These are phyloP conservation scores for Vanessa tameamea DNA, from an alignment of 1,140 invertebrate genomes.

Conservation along the genomic window DNA sequence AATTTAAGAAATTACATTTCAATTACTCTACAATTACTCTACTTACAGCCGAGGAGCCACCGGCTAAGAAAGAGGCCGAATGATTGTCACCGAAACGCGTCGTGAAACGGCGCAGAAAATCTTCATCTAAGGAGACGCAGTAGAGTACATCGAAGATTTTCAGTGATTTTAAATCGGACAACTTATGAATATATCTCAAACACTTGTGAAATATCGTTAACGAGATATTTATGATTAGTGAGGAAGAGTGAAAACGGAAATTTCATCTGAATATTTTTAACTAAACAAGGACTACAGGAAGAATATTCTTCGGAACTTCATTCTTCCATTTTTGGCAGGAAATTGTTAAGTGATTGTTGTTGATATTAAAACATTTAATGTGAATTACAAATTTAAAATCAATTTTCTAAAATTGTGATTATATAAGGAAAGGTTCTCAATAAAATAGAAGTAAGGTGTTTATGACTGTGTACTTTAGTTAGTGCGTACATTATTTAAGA, in stretches of 20 bases:
- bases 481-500: slow-evolving; percentile 3
- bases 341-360: neutral
- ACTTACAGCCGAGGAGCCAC: slow-evolving; percentile 68
- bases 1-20: no score
- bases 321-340: neutral
- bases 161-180: slow-evolving; percentile 3
- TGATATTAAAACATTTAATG: neutral
- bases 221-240: neutral
- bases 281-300: no score
- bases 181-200: neutral
- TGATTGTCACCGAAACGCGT: slow-evolving; percentile 79
- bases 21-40: no score
- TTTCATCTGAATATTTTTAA: neutral
- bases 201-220: neutral
- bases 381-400: neutral
- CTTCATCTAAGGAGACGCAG: slow-evolving; percentile 62
- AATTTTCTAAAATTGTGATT: neutral
- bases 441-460: slow-evolving; percentile 6
- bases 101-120: slow-evolving; percentile 74
- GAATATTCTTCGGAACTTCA: no score
- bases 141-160: slow-evolving; percentile 37
- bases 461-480: slow-evolving; percentile 6
- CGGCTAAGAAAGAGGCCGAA: slow-evolving; percentile 73
- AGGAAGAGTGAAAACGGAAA: neutral
- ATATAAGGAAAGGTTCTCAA: slow-evolving; percentile 1